phyloP scores from a whole-genome alignment of 2,113 vertebrate species.

The Larimichthys polyactis region DNA sequence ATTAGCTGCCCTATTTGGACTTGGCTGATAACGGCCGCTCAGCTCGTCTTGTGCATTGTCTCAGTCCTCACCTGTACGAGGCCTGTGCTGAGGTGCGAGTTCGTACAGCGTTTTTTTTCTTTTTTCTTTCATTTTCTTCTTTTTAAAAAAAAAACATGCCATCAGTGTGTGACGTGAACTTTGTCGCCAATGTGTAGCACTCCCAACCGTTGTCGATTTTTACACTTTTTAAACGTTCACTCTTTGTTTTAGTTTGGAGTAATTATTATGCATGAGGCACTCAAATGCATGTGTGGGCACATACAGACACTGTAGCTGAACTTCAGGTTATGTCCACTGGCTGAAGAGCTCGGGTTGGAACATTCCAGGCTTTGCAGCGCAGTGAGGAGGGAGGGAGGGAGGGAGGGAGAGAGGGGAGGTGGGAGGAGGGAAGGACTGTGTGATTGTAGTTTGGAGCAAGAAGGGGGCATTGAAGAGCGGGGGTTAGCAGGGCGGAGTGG shows the following conservation, averaged over 20 bases:
- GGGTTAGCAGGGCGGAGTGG: constrained; percentile 49
- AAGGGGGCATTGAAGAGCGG: constrained; percentile 55
- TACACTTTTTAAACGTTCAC: neutral
- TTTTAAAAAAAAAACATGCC: neutral
- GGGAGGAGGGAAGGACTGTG: constrained; percentile 33
- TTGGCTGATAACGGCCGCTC: constrained; percentile 19
- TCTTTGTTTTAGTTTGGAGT: neutral
- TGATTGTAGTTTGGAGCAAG: constrained; percentile 71
- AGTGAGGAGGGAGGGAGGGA: constrained; percentile 53
- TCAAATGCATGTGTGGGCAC: constrained; percentile 10
- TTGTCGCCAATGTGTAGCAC: neutral
- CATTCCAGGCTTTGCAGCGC: constrained; percentile 80
- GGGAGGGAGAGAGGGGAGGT: too few relatives aligned
- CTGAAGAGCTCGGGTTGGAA: constrained; percentile 75
- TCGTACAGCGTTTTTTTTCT: too few relatives aligned
- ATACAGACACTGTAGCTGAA: constrained; percentile 38
- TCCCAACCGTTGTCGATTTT: neutral
- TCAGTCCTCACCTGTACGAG: constrained; percentile 48
- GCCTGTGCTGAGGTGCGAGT: neutral
- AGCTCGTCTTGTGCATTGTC: constrained; percentile 27
- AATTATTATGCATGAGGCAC: neutral
- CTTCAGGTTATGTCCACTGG: constrained; percentile 75
- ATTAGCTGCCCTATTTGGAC: constrained; percentile 6
- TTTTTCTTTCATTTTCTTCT: neutral
- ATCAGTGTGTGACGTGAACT: neutral